Conservation (phyloP, 53 echinoderm and acorn worm genomes). For the Pentamera pediparva region DNA sequence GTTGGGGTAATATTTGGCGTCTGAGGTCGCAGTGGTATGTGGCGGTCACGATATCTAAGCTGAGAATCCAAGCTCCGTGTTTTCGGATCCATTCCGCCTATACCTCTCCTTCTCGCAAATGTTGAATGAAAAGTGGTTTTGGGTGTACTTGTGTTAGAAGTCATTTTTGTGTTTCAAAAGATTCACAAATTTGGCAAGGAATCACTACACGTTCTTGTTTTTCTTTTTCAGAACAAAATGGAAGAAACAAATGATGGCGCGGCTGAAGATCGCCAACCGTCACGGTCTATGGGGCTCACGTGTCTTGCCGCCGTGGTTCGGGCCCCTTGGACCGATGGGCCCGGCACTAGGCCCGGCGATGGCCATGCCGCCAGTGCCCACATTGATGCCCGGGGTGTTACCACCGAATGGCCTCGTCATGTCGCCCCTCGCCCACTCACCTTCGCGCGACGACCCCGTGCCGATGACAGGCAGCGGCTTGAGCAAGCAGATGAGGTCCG, state of each 20-base stretch:
- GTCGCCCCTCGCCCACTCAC: neutral
- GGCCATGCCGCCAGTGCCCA: slow-evolving; percentile 38
- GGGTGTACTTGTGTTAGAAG: too few relatives aligned
- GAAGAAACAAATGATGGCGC: slow-evolving; percentile 99
- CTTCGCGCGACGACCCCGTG: slow-evolving; percentile 4
- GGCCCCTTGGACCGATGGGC: slow-evolving; percentile 50
- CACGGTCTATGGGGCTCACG: slow-evolving; percentile 93
- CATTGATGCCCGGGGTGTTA: slow-evolving; percentile 51
- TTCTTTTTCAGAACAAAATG: slow-evolving; percentile 97
- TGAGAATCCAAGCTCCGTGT: too few relatives aligned
- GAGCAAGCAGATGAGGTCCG: neutral
- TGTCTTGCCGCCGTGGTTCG: slow-evolving; percentile 90
- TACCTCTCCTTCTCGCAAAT: too few relatives aligned
- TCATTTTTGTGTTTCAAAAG: too few relatives aligned
- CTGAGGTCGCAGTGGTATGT: too few relatives aligned
- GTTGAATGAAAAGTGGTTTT: too few relatives aligned
- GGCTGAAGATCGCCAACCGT: slow-evolving; percentile 92
- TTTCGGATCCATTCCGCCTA: too few relatives aligned
- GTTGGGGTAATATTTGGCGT: too few relatives aligned
- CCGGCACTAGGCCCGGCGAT: slow-evolving; percentile 68
- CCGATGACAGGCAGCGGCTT: neutral
- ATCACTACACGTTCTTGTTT: too few relatives aligned
- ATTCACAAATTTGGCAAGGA: too few relatives aligned
- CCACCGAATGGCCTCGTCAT: slow-evolving; percentile 30
- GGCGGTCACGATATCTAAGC: too few relatives aligned